A percentile compares a stretch with the other conserved stretches of the same genome.
Evolutionary conservation across 1,140 invertebrate genomes (phyloP).

Genomic region (Psilanteris sp.): DNA sequence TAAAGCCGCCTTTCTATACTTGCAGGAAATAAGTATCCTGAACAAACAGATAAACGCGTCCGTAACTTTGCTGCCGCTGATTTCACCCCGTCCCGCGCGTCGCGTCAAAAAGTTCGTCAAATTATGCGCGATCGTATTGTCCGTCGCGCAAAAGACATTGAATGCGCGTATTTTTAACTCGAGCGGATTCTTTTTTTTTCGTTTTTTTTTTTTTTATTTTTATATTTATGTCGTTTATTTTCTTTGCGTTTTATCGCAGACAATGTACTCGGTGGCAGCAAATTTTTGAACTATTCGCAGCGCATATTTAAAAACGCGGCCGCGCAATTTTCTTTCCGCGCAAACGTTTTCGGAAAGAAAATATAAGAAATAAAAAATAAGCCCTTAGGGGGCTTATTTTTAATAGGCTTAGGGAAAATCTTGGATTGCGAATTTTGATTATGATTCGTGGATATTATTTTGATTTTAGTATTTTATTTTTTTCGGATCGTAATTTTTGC

Average conservation of each 20-base stretch:
- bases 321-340: too few relatives aligned
- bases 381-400: too few relatives aligned
- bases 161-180: slow-evolving; percentile 37
- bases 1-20: slow-evolving; percentile 33
- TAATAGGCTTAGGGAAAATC: too few relatives aligned
- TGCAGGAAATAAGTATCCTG: slow-evolving; percentile 38
- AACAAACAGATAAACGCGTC: slow-evolving; percentile 21
- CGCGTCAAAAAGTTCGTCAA: slow-evolving; percentile 50
- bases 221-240: slow-evolving; percentile 24
- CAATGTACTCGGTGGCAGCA: too few relatives aligned
- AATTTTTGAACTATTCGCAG: too few relatives aligned
- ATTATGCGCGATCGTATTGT: slow-evolving; percentile 39
- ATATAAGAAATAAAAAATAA: too few relatives aligned
- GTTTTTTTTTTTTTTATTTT: neutral
- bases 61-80: slow-evolving; percentile 28
- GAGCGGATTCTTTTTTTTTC: slow-evolving; percentile 22
- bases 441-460: too few relatives aligned
- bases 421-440: too few relatives aligned
- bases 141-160: slow-evolving; percentile 22
- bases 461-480: too few relatives aligned
- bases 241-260: neutral
- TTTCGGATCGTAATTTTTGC: too few relatives aligned
- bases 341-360: too few relatives aligned
- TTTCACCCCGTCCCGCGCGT: slow-evolving; percentile 14
- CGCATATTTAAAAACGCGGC: too few relatives aligned